Evolutionary conservation across 2,113 vertebrate genomes (phyloP), one percentile per base, ranked within the genome.

Genomic region (Rousettus leschenaultii): DNA sequence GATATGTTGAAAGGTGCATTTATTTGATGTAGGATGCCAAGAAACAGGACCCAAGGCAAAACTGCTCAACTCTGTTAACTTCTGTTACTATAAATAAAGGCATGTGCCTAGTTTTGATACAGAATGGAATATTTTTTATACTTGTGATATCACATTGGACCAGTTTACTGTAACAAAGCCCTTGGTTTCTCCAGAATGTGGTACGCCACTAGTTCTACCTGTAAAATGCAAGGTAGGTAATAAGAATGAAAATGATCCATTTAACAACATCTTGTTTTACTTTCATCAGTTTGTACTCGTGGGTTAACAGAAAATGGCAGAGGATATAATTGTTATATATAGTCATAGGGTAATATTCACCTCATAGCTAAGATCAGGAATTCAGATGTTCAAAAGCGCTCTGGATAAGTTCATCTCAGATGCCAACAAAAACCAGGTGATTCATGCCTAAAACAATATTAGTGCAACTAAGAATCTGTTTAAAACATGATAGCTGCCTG

Each of bases 41-140:
- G 98, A 96, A 97, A 97, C 38, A 98, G 97, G 93, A 96, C 97
- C 96, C 91, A 97, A 96, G 97, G 93, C 95, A 98, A 98, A 98
- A 97, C 35, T 3, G 2, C 97, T 98, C 96, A 96, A 88, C 97
- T 98, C 97, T 98, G 94, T 98, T 97, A 97, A 97, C 94, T 98
- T 98, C 98, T 98, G 98, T 98, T 98, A 97, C 92, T 98, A 98
- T 97, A 98, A 98, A 99, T 98, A 98, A 97, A 98, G 98, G 98
- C 98, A 97, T 97, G 98, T 98, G 98, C 98, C 98, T 99, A 98
- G 98, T 99, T 99, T 99, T 99, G 98, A 99, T 99, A 99, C 98
- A 98, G 98, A 99, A 98, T 98, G 98, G 98, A 98, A 98, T 99
- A 98, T 99, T 99, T 98, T 99, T 99, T 98, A 98, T 99, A 99